Conservation (phyloP, 2,888 invertebrate species). For the Aleiodes testaceus region DNA sequence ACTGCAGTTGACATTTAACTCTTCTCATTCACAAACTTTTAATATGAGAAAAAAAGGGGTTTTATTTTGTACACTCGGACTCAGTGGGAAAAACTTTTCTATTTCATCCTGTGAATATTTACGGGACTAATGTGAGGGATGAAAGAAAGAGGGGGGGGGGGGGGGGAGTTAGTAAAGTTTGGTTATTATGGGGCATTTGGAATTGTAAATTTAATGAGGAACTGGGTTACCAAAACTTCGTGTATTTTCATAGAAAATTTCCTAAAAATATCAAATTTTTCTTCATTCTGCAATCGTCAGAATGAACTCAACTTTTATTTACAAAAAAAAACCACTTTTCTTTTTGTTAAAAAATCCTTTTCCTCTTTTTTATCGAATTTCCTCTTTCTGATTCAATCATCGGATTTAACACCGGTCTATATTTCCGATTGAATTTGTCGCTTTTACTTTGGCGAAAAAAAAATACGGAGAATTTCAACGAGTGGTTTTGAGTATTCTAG, state of each 20-base stretch:
- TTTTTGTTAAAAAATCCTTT: too few relatives aligned
- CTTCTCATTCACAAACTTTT: too few relatives aligned
- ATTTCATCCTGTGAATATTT: constrained; percentile 2
- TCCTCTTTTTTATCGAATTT: not conserved
- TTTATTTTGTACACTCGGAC: too few relatives aligned
- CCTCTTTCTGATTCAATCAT: not conserved
- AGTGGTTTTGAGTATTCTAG: constrained; percentile 14
- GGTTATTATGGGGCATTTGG: constrained; percentile 2
- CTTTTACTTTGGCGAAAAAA: not conserved
- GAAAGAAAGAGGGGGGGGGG: too few relatives aligned
- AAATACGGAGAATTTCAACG: not conserved
- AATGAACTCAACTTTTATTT: too few relatives aligned
- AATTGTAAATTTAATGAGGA: constrained; percentile 31
- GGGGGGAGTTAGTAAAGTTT: not conserved
- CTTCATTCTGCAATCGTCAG: too few relatives aligned
- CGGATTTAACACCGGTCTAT: not conserved
- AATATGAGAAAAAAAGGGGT: too few relatives aligned
- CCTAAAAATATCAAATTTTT: not conserved
- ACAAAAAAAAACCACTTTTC: too few relatives aligned
- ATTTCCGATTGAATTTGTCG: too few relatives aligned
- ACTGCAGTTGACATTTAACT: too few relatives aligned
- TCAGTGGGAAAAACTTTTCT: not conserved
- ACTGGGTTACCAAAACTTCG: constrained; percentile 22
- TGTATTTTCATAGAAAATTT: constrained; percentile 25
- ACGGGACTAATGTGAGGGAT: constrained; percentile 2